A percentile compares a stretch with the other conserved stretches of the same genome.
Evolutionary conservation across 92 coral and sea anemone species (phyloP).

Genomic region (Nematostella vectensis): DNA sequence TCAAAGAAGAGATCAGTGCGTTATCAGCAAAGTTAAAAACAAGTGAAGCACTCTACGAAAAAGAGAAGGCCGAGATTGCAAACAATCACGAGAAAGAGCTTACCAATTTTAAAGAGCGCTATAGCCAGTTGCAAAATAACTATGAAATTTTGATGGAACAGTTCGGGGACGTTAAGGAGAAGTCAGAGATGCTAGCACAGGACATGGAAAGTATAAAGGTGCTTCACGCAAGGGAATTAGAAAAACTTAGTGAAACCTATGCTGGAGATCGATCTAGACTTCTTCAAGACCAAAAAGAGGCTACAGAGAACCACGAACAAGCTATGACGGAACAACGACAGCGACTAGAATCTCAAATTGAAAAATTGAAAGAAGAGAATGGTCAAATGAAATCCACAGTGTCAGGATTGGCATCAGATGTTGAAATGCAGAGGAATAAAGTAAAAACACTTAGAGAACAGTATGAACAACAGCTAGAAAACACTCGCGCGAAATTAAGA

Average conservation of each 20-base stretch:
- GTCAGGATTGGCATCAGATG: conserved; percentile 11
- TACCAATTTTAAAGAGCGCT: background rate
- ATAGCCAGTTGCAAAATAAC: conserved; percentile 7
- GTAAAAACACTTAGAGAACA: conserved; percentile 12
- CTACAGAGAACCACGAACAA: conserved; percentile 3
- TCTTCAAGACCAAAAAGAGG: conserved; percentile 8
- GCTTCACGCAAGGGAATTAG: conserved; percentile 6
- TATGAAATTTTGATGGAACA: conserved; percentile 13
- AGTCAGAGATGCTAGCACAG: no score
- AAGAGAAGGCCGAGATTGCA: background rate
- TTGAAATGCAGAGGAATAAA: background rate
- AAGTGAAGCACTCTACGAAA: background rate
- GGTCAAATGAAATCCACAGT: conserved; percentile 21
- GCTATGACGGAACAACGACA: conserved; percentile 13
- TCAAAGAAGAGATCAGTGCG: conserved; percentile 8
- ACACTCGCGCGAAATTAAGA: conserved; percentile 5
- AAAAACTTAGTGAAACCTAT: background rate
- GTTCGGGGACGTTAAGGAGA: conserved; percentile 3
- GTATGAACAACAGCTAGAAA: conserved; percentile 1
- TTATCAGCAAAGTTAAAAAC: conserved; percentile 1
- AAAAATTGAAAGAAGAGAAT: conserved; percentile 22
- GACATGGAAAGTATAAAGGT: no score
- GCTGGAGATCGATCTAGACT: conserved; percentile 6
- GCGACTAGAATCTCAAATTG: conserved; percentile 20
- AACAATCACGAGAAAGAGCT: background rate